These are phyloP conservation scores for Dynastes grantii DNA, from an alignment of 2,888 invertebrate genomes.

Conservation along the genomic window DNA sequence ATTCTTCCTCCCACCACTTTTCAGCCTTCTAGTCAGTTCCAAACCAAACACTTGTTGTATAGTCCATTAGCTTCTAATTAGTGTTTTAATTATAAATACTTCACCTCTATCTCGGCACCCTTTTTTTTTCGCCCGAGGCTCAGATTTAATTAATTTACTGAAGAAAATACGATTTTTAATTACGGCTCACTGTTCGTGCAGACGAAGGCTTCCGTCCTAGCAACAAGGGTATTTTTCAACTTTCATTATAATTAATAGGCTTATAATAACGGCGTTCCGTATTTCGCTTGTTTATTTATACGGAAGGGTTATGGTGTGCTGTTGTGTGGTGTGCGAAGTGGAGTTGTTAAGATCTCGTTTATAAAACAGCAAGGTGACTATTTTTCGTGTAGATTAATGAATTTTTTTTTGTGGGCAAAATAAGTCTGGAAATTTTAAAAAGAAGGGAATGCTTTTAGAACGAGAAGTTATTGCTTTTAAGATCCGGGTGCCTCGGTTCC, in stretches of 20 bases:
- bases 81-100: slow-evolving; percentile 25
- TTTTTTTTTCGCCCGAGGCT: neutral
- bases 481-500: too few relatives aligned
- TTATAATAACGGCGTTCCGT: slow-evolving; percentile 5
- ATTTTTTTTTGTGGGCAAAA: too few relatives aligned
- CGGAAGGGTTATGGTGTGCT: neutral
- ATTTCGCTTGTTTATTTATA: neutral
- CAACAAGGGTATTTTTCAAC: neutral
- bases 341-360: neutral
- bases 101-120: slow-evolving; percentile 12
- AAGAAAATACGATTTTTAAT: slow-evolving; percentile 25
- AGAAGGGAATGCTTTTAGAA: too few relatives aligned
- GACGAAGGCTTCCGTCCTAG: neutral
- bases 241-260: slow-evolving; percentile 15
- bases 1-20: too few relatives aligned
- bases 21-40: too few relatives aligned
- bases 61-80: slow-evolving; percentile 24
- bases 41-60: slow-evolving; percentile 22
- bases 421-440: too few relatives aligned
- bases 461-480: too few relatives aligned
- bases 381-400: too few relatives aligned
- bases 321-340: neutral
- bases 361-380: too few relatives aligned
- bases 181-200: neutral
- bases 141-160: slow-evolving; percentile 25